Base-by-base conservation (phyloP, 1,140 invertebrate species). In the Pachyrhynchus sulphureomaculatus region DNA sequence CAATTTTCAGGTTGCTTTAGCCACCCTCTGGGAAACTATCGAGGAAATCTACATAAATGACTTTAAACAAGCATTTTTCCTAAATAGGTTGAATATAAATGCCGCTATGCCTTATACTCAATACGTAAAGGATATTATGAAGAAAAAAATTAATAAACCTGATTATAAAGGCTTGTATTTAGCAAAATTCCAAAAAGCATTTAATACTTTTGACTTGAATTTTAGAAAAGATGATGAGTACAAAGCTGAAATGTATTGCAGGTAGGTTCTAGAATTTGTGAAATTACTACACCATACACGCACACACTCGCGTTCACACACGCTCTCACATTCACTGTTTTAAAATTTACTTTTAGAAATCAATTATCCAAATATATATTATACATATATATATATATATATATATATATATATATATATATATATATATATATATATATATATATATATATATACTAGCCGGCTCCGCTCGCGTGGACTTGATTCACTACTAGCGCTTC, bases 141-240 rank as follows among this genome's bases (percentile, higher is more conserved):
- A 61, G 3, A 75, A 80, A 41, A 81, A 81, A 49, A 76, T 84
- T n/a, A 74, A 73, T 1, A 62, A 79, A 48, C 81, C 82, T 0
- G 83, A 83, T 24, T 53, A 67, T 8, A 83, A 81, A 68, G 83
- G 83, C 70, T 76, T 79, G 34, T 68, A 83, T 47, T 70, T 85
- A 3, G 63, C 68, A 15, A 60, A 72, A 13, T 85, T 85, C 67
- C 82, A 83, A 64, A 73, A 68, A n/a, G 70, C 76, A 2, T 85
- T 81, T 63, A 85, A 85, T 71, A 72, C 78, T 13, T 77, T 85
- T 62, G 79, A 82, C 59, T 72, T 79, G 41, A 79, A 84, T 62
- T 78, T 81, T 65, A 72, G 83, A 0, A 70, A 78, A 42, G 76
- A 83, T 53, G 68, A 73, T 57, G 76, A 82, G 17, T 68, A 79